phyloP scores from a whole-genome alignment of 2,888 invertebrate genomes.

The Alloscopus bannaensis region DNA sequence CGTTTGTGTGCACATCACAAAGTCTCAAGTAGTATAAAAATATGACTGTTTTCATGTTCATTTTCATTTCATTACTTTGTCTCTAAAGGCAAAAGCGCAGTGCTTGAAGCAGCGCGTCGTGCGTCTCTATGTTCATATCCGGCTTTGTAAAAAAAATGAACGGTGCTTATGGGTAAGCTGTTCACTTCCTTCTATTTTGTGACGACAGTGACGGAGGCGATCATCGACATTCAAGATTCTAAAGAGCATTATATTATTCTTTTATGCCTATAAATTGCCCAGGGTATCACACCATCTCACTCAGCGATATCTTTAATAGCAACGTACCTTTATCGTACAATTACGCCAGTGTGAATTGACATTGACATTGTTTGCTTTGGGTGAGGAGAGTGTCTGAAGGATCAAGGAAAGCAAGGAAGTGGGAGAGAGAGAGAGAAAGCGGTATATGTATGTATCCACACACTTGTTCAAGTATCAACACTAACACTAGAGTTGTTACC shows the following conservation, averaged over 20 bases:
- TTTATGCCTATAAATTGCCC: background rate
- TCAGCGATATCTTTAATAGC: background rate
- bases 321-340: background rate
- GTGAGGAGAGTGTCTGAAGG: too few relatives aligned
- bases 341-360: slow-evolving; percentile 34
- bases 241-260: too few relatives aligned
- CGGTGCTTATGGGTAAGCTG: slow-evolving; percentile 47
- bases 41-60: too few relatives aligned
- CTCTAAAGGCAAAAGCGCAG: too few relatives aligned
- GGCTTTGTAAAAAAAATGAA: slow-evolving; percentile 41
- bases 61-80: too few relatives aligned
- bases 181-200: slow-evolving; percentile 43
- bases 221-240: background rate
- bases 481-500: too few relatives aligned
- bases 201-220: background rate
- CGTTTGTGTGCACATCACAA: too few relatives aligned
- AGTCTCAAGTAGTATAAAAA: too few relatives aligned
- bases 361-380: slow-evolving; percentile 32
- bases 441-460: background rate
- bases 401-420: slow-evolving; percentile 34
- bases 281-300: background rate
- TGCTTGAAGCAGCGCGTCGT: slow-evolving; percentile 3
- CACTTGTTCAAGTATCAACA: too few relatives aligned
- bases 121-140: slow-evolving; percentile 30
- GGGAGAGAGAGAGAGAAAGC: slow-evolving; percentile 50